These are phyloP conservation scores for Halcyon leucocephala DNA, from an alignment of 2,797 vertebrate species.

Conservation along the genomic window DNA sequence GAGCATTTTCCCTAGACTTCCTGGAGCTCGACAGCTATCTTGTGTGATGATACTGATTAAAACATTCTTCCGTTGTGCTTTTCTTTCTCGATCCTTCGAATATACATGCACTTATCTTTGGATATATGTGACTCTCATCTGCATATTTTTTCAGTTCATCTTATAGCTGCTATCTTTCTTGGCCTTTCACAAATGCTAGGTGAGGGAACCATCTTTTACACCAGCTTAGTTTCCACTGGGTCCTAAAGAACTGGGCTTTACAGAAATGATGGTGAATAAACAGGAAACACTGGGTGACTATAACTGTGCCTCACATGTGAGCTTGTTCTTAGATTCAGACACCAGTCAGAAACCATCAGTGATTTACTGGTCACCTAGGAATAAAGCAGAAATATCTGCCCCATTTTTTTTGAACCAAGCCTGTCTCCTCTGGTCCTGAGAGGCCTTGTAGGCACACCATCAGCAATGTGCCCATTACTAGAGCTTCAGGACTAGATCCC, in stretches of 20 bases:
- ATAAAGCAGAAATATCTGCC: neutral
- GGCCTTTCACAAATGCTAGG: neutral
- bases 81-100: neutral
- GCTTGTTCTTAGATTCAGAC: neutral
- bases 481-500: neutral
- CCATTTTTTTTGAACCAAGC: neutral
- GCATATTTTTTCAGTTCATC: neutral
- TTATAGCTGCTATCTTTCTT: neutral
- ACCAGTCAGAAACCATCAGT: neutral
- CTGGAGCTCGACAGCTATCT: neutral
- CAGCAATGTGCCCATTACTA: neutral
- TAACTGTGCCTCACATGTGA: rapidly evolving
- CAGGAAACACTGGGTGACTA: neutral
- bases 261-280: neutral
- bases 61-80: neutral
- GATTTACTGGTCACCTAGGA: neutral
- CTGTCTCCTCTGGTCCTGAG: neutral
- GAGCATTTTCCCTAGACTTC: neutral
- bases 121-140: neutral
- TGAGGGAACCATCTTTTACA: neutral
- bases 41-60: neutral
- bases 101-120: neutral
- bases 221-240: neutral
- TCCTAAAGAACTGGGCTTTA: neutral
- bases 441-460: neutral